Conservation (phyloP, 1,140 invertebrate species). For the Nilaparvata lugens region DNA sequence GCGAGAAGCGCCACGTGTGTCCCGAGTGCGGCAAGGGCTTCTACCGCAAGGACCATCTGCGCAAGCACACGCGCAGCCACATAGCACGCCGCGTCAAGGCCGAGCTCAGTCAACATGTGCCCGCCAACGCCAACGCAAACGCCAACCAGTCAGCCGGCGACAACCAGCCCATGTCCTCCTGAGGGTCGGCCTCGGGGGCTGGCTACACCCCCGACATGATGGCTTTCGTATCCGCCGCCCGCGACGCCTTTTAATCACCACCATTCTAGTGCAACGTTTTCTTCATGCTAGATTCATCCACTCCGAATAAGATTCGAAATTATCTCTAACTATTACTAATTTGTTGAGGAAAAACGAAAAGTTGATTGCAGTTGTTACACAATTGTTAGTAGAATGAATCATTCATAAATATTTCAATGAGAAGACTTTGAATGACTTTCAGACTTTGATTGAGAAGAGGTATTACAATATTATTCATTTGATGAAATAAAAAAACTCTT, state of each 20-base stretch:
- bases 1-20: conserved; percentile 40
- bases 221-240: conserved; percentile 29
- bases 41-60: conserved; percentile 48
- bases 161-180: conserved; percentile 14
- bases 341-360: too few species aligned
- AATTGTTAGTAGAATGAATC: too few species aligned
- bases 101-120: conserved; percentile 56
- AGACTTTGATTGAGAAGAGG: too few species aligned
- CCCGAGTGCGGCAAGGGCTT: conserved; percentile 49
- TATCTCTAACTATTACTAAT: too few species aligned
- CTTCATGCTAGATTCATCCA: too few species aligned
- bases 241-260: conserved; percentile 27
- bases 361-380: too few species aligned
- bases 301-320: too few species aligned
- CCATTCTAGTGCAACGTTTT: too few species aligned
- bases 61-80: conserved; percentile 47
- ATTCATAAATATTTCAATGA: too few species aligned
- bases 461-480: too few species aligned
- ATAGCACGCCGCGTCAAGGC: conserved; percentile 54
- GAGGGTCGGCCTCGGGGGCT: conserved; percentile 23
- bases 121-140: conserved; percentile 20
- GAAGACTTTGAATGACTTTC: too few species aligned
- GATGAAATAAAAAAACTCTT: too few species aligned
- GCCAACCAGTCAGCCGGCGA: background rate
- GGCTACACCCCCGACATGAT: conserved; percentile 26